Evolutionary conservation across 1,140 invertebrate species (phyloP).

Genomic region (Papilio dardanus): DNA sequence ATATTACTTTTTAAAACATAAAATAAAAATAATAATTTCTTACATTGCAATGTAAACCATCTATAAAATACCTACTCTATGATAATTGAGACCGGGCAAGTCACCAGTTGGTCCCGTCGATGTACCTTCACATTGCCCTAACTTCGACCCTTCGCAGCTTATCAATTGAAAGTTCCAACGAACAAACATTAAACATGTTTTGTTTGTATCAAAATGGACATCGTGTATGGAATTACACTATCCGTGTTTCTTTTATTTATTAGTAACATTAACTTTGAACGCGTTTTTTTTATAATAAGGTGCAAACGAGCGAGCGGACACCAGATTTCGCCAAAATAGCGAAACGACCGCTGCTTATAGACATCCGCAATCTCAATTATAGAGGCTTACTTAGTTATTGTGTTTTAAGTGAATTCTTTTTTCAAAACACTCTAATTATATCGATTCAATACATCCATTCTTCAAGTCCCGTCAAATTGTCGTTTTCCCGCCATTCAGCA

Average conservation of each 20-base stretch:
- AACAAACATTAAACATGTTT: conserved; percentile 41
- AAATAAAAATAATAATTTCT: background rate
- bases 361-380: too few relatives aligned
- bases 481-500: conserved; percentile 9
- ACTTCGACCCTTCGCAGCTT: conserved; percentile 40
- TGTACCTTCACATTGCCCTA: conserved; percentile 38
- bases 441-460: too few relatives aligned
- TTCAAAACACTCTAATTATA: too few relatives aligned
- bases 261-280: too few relatives aligned
- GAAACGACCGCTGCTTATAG: too few relatives aligned
- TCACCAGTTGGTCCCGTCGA: conserved; percentile 36
- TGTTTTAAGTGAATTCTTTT: too few relatives aligned
- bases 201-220: conserved; percentile 24
- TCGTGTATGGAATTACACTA: background rate
- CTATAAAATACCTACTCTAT: conserved; percentile 17
- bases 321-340: too few relatives aligned
- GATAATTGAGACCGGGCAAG: conserved; percentile 36
- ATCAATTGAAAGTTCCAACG: conserved; percentile 38
- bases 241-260: background rate
- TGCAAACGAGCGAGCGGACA: too few relatives aligned
- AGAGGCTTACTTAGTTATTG: too few relatives aligned
- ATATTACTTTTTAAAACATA: background rate
- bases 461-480: background rate
- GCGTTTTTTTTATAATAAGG: too few relatives aligned
- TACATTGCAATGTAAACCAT: background rate